Base-by-base conservation (phyloP, 2,888 invertebrate genomes). In the Eristalis arbustorum region DNA sequence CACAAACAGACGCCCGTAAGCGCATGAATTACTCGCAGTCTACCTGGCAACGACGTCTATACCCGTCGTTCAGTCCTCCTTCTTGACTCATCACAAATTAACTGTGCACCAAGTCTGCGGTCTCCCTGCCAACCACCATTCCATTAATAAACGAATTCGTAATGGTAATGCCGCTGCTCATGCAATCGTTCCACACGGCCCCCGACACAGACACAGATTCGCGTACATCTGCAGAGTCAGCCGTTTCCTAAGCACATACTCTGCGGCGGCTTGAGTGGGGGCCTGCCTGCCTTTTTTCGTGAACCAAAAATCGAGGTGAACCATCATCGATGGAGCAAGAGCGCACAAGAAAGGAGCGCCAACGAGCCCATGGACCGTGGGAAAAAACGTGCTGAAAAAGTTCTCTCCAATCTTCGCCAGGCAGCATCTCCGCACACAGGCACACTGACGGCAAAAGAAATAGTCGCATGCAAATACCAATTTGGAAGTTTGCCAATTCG, bases 381-480 rank as follows among this genome's bases (percentile, higher is more conserved):
- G 80, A 80, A 72, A 80, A 72, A 72, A 31, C 57, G 23, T 76
- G 66, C 69, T 74, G 74, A 62, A 66, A 79, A 84, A 75, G 61
- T 71, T 66, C 28, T 3, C 66, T 2, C 37, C 56, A 28, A 56
- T 49, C 68, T 37, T 63, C 34, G 23, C 34, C 11, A 23, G 37
- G 71, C 37, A 66, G 56, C 66, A 74, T 61, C 34, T 18, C 37
- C 18, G 37, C 73, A 72, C 56, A 78, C 34, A 66, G 42, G 42
- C 73, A 67, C 56, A 78, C 34, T 59, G 61, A 76, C 67, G 23
- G 37, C 57, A 28, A 8, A 67, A 63, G 72, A 76, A 71, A 75
- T 73, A 63, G 74, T 73, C 74, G 64, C 64, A 85, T 82, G 85
- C 82, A 85, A 85, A 85, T 85, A 85, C 81, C 82, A 82, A 85